Evolutionary conservation across 2,888 invertebrate species (phyloP).

Genomic region (Hymenopus coronatus): DNA sequence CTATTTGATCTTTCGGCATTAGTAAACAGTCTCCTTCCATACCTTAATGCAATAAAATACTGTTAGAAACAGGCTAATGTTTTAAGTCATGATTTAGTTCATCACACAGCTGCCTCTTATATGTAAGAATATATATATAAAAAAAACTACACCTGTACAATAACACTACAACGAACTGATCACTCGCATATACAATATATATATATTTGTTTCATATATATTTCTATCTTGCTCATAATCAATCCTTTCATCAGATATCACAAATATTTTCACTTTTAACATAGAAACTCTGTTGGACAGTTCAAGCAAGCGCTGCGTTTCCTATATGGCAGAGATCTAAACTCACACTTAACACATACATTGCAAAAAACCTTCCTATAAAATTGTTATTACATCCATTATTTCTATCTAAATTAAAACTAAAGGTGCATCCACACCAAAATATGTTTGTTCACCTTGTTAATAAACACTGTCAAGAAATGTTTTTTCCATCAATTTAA

Average conservation of each 20-base stretch:
- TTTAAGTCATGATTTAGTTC: neutral
- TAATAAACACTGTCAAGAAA: neutral
- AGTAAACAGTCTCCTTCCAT: neutral
- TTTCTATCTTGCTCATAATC: neutral
- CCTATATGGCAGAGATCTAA: neutral
- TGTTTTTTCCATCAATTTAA: too few relatives aligned
- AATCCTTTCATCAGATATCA: conserved; percentile 1
- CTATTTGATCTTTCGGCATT: neutral
- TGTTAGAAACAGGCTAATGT: neutral
- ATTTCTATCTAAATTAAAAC: neutral
- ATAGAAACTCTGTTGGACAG: neutral
- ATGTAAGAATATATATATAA: conserved; percentile 10
- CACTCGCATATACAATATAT: neutral
- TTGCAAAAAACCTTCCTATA: neutral
- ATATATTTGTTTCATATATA: neutral
- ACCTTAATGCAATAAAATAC: conserved; percentile 5
- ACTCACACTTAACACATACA: neutral
- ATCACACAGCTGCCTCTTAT: conserved; percentile 14
- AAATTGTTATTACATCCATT: neutral
- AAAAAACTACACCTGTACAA: neutral
- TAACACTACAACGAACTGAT: conserved; percentile 2
- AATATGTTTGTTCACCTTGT: neutral
- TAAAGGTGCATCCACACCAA: neutral
- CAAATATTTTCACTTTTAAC: neutral
- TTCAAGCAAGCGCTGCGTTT: neutral